Percentiles rank a stretch among this genome's conserved stretches.
Evolutionary conservation across 2,797 vertebrate genomes (phyloP).

Genomic region (Peromyscus melanophrys): DNA sequence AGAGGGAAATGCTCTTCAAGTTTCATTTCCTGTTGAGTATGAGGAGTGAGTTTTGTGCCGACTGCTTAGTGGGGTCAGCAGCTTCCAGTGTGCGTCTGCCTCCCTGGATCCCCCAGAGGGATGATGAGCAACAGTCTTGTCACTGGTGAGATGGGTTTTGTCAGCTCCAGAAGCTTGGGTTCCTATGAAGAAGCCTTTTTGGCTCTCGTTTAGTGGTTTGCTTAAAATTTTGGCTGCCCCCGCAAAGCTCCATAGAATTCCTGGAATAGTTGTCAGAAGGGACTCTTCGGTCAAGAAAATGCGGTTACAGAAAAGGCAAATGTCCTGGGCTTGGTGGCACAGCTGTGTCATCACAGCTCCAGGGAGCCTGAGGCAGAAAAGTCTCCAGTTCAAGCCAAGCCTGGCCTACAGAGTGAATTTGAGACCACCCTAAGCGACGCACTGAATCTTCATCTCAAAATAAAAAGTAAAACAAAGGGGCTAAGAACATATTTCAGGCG

Average conservation of each 20-base stretch:
- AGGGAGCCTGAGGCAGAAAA: neutral
- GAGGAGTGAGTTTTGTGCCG: constrained; percentile 2
- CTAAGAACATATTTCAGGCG: neutral
- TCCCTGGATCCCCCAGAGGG: neutral
- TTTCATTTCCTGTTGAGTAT: constrained; percentile 75
- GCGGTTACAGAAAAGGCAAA: constrained; percentile 18
- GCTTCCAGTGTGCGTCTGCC: neutral
- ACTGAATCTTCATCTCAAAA: neutral
- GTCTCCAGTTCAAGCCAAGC: neutral
- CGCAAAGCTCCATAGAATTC: constrained; percentile 12
- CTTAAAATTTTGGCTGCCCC: constrained; percentile 17
- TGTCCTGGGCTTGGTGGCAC: neutral
- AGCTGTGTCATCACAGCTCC: neutral
- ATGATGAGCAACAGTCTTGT: neutral
- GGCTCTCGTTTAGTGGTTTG: constrained; percentile 27
- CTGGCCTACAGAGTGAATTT: neutral
- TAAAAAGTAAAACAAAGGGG: neutral
- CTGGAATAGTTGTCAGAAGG: constrained; percentile 53
- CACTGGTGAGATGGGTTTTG: neutral
- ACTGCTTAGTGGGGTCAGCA: constrained; percentile 29
- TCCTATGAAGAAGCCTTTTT: constrained; percentile 54
- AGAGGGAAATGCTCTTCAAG: constrained; percentile 85
- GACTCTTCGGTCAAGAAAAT: constrained; percentile 29
- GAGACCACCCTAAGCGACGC: neutral
- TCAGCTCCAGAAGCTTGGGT: neutral